These are phyloP conservation scores for Axea sp. DNA, from an alignment of 2,888 invertebrate genomes.

Conservation along the genomic window DNA sequence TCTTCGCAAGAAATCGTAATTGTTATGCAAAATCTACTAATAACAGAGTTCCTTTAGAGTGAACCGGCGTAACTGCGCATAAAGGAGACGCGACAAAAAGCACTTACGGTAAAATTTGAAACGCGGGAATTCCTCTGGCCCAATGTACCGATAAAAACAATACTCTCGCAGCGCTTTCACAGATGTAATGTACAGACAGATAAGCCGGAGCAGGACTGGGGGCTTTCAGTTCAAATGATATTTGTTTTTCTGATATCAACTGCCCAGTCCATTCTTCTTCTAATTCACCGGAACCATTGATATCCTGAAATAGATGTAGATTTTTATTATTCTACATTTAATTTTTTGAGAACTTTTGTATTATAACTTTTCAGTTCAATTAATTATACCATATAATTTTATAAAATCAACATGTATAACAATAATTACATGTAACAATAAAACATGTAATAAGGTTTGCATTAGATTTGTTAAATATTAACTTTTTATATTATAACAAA, in stretches of 20 bases:
- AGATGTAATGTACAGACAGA: constrained; percentile 95
- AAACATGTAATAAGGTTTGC: too few relatives aligned
- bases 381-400: too few relatives aligned
- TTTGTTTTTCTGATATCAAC: constrained; percentile 85
- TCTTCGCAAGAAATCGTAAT: constrained; percentile 11
- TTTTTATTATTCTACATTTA: constrained; percentile 2
- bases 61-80: neutral
- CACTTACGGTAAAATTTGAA: constrained; percentile 87
- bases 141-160: constrained; percentile 95
- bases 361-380: too few relatives aligned
- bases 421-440: too few relatives aligned
- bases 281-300: constrained; percentile 77
- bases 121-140: constrained; percentile 91
- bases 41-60: neutral
- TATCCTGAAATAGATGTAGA: constrained; percentile 67
- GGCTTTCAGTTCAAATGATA: constrained; percentile 88
- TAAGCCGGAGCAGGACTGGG: constrained; percentile 91
- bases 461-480: too few relatives aligned
- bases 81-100: constrained; percentile 15
- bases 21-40: constrained; percentile 31
- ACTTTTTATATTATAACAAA: too few relatives aligned
- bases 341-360: too few relatives aligned
- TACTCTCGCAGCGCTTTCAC: constrained; percentile 95
- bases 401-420: too few relatives aligned
- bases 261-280: constrained; percentile 81